phyloP scores from a whole-genome alignment of 1,140 invertebrate species.

The Venustaconcha ellipsiformis region DNA sequence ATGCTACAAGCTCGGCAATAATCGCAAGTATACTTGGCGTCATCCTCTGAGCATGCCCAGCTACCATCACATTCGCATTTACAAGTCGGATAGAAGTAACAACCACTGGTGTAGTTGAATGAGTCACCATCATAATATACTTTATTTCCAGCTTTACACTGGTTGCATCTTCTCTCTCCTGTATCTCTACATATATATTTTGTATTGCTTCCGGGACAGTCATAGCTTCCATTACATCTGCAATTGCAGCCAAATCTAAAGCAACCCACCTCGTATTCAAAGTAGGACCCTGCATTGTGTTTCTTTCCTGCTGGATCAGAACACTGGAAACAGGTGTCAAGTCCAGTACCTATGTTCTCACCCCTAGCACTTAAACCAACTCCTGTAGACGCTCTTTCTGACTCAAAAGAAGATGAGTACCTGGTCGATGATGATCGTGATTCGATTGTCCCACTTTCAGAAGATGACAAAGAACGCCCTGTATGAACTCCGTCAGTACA shows the following conservation, averaged over 20 bases:
- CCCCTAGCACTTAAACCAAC: too few relatives aligned
- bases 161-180: slow-evolving; percentile 12
- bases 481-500: slow-evolving; percentile 8
- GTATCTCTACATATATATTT: slow-evolving; percentile 31
- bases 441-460: too few relatives aligned
- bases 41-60: slow-evolving; percentile 46
- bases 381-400: too few relatives aligned
- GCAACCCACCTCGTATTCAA: slow-evolving; percentile 34
- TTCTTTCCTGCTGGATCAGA: neutral
- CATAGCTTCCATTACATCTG: slow-evolving; percentile 38
- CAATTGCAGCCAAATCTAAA: slow-evolving; percentile 41
- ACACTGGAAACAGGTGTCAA: neutral
- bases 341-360: neutral
- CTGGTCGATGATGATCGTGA: too few relatives aligned
- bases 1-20: slow-evolving; percentile 27
- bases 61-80: slow-evolving; percentile 53
- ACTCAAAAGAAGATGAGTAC: too few relatives aligned
- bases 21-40: slow-evolving; percentile 28
- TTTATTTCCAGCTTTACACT: slow-evolving; percentile 32
- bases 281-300: slow-evolving; percentile 6
- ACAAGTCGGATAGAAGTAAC: slow-evolving; percentile 40
- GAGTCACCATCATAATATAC: too few relatives aligned
- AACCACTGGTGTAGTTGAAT: slow-evolving; percentile 36
- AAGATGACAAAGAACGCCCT: too few relatives aligned
- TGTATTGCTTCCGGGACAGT: slow-evolving; percentile 28